Percentiles rank a stretch among this genome's conserved stretches.
These are phyloP conservation scores for Macrobrachium rosenbergii DNA, from an alignment of 1,140 invertebrate species.

Conservation along the genomic window DNA sequence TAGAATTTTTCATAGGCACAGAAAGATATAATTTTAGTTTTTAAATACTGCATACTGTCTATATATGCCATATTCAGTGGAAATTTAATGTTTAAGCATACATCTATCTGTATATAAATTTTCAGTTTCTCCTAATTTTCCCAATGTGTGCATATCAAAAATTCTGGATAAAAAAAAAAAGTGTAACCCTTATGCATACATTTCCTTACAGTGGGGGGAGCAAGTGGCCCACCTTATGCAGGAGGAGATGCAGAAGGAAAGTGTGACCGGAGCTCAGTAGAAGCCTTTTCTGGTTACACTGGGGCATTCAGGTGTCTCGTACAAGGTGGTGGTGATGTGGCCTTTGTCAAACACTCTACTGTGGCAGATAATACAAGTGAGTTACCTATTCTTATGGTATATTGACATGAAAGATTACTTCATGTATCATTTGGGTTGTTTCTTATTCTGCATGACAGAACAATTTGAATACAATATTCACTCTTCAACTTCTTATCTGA, in stretches of 20 bases:
- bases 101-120: too few relatives aligned
- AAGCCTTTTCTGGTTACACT: slow-evolving; percentile 91
- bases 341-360: slow-evolving; percentile 93
- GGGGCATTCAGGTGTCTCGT: slow-evolving; percentile 92
- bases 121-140: too few relatives aligned
- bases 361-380: slow-evolving; percentile 82
- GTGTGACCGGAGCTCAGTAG: slow-evolving; percentile 79
- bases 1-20: too few relatives aligned
- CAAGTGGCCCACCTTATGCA: slow-evolving; percentile 28
- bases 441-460: too few relatives aligned
- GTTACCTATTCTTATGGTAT: neutral
- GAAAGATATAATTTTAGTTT: too few relatives aligned
- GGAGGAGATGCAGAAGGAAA: slow-evolving; percentile 13
- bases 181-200: neutral
- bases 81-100: too few relatives aligned
- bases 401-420: neutral
- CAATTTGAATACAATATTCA: neutral
- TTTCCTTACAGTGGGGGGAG: slow-evolving; percentile 36
- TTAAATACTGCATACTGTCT: too few relatives aligned
- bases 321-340: slow-evolving; percentile 95
- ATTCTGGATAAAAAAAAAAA: too few relatives aligned
- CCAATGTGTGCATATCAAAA: too few relatives aligned
- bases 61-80: too few relatives aligned
- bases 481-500: neutral
- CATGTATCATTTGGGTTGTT: neutral